Evolutionary conservation across 2,888 invertebrate species (phyloP).

Genomic region (Diploptera punctata): DNA sequence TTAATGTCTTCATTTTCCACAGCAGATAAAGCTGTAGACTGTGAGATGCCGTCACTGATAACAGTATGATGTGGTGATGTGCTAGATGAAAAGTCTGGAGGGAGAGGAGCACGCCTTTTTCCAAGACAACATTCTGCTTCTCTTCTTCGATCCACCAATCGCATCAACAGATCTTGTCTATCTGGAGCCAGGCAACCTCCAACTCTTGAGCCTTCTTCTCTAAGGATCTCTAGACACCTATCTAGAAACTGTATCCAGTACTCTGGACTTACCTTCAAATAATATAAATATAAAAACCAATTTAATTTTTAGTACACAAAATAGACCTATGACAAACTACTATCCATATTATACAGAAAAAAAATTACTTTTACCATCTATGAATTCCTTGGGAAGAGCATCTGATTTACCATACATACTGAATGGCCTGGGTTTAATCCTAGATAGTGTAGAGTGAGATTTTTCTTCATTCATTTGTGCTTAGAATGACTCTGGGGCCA

Average conservation of each 20-base stretch:
- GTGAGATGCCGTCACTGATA: neutral
- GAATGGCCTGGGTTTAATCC: too few species aligned
- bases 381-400: too few species aligned
- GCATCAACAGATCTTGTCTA: slow-evolving; percentile 67
- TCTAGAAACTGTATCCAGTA: slow-evolving; percentile 64
- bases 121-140: slow-evolving; percentile 55
- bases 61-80: neutral
- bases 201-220: slow-evolving; percentile 50
- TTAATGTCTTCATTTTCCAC: neutral
- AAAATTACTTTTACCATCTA: too few species aligned
- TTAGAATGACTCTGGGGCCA: too few species aligned
- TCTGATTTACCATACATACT: too few species aligned
- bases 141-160: slow-evolving; percentile 69
- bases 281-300: too few species aligned
- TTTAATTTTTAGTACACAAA: slow-evolving; percentile 5
- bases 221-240: slow-evolving; percentile 67
- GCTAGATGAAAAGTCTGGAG: slow-evolving; percentile 18
- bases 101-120: slow-evolving; percentile 29
- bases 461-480: too few species aligned
- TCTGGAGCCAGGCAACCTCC: slow-evolving; percentile 58
- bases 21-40: neutral
- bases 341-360: too few species aligned
- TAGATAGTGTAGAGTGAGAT: too few species aligned
- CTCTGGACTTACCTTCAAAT: slow-evolving; percentile 25
- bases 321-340: neutral